Evolutionary conservation across 92 coral and sea anemone genomes (phyloP).

Genomic region (Epizoanthus ramosus): DNA sequence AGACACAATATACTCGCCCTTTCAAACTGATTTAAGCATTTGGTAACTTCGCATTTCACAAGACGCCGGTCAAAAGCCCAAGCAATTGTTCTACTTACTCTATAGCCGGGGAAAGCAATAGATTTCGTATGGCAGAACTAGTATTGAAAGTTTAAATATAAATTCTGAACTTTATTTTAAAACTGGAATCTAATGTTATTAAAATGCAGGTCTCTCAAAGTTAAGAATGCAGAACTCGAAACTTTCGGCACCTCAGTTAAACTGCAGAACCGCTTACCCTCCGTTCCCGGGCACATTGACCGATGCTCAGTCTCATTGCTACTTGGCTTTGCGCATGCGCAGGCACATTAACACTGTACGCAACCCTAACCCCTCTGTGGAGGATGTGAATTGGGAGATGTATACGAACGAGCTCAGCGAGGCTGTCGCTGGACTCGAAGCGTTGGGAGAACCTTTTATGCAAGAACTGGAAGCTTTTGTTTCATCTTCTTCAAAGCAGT

Average conservation of each 20-base stretch:
- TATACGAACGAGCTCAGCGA: conserved; percentile 16
- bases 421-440: conserved; percentile 26
- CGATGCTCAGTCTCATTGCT: background rate
- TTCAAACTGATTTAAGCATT: too few relatives aligned
- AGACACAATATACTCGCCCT: too few relatives aligned
- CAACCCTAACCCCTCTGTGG: background rate
- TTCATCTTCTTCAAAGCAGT: background rate
- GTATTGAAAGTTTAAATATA: too few relatives aligned
- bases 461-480: background rate
- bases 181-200: too few relatives aligned
- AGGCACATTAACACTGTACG: background rate
- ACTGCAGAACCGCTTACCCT: background rate
- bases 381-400: conserved; percentile 13
- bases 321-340: conserved; percentile 1
- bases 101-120: too few relatives aligned
- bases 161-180: too few relatives aligned
- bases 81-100: too few relatives aligned
- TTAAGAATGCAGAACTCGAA: background rate
- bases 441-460: background rate
- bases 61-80: too few relatives aligned
- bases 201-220: too few relatives aligned
- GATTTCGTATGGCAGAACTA: too few relatives aligned
- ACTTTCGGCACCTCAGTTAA: background rate
- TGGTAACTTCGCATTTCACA: too few relatives aligned
- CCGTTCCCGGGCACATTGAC: background rate